phyloP scores from a whole-genome alignment of 1,140 invertebrate species.

The Drosophila carrolli region DNA sequence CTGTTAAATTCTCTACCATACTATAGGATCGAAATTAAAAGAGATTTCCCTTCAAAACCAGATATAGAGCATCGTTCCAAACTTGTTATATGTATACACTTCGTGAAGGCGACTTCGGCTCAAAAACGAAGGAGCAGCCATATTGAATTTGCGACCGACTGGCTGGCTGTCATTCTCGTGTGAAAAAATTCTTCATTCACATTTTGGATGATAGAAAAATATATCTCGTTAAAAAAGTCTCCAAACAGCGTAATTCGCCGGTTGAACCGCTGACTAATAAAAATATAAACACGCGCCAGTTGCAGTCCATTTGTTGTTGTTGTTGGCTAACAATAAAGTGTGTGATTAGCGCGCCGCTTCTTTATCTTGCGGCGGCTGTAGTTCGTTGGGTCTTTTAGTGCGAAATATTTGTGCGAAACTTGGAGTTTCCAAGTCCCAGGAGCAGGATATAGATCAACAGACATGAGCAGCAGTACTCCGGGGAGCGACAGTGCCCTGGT shows the following conservation, averaged over 20 bases:
- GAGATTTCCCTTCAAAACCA: neutral
- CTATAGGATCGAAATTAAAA: neutral
- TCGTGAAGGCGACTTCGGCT: conserved; percentile 26
- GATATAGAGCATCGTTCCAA: conserved; percentile 3
- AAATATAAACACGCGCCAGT: neutral
- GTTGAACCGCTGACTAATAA: neutral
- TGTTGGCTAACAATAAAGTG: conserved; percentile 9
- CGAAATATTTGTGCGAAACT: conserved; percentile 4
- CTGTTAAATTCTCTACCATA: neutral
- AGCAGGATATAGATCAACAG: neutral
- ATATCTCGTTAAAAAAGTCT: no score
- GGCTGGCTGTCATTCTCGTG: conserved; percentile 38
- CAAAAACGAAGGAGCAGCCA: conserved; percentile 58
- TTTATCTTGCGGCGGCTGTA: conserved; percentile 15
- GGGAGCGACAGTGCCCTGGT: conserved; percentile 25
- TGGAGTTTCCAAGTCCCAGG: conserved; percentile 19
- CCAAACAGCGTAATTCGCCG: neutral
- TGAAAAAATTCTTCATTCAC: conserved; percentile 44
- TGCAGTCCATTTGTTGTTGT: conserved; percentile 4
- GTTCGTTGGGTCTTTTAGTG: neutral
- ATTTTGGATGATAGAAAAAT: neutral
- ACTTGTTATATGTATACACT: conserved; percentile 51
- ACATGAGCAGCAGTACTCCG: conserved; percentile 53
- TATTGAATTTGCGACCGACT: conserved; percentile 47
- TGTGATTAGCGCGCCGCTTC: conserved; percentile 22